A percentile compares a stretch with the other conserved stretches of the same genome.
phyloP scores from a whole-genome alignment of 1,140 invertebrate genomes.

The Lepidurus packardi region DNA sequence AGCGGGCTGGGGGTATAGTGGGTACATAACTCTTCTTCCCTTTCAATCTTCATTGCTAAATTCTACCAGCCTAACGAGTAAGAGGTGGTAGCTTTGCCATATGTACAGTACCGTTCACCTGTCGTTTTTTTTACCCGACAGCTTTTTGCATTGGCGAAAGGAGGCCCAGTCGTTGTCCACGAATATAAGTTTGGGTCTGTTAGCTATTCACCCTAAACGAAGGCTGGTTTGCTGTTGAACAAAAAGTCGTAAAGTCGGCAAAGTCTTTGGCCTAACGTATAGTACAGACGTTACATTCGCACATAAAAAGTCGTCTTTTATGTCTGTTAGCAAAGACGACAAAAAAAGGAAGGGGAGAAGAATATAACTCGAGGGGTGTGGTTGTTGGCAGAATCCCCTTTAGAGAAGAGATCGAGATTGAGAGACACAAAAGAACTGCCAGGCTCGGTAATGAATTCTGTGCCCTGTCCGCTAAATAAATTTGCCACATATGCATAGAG shows the following conservation, averaged over 20 bases:
- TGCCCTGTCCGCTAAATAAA: conserved; percentile 14
- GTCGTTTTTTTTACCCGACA: neutral
- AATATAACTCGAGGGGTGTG: conserved; percentile 3
- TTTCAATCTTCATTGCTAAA: neutral
- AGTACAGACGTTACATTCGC: neutral
- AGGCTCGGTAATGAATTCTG: conserved; percentile 8
- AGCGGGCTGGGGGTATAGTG: too few relatives aligned
- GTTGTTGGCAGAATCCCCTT: neutral
- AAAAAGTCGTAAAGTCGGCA: neutral
- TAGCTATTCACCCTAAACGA: neutral
- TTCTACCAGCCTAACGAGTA: neutral
- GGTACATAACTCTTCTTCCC: too few relatives aligned
- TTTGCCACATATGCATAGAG: neutral
- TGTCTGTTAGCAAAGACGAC: neutral
- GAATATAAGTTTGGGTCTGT: neutral
- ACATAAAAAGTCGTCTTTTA: conserved; percentile 14
- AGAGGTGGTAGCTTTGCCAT: neutral
- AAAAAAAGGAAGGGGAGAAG: neutral
- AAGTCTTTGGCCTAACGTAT: neutral
- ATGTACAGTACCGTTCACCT: neutral
- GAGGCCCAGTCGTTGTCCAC: neutral
- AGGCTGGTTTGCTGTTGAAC: neutral
- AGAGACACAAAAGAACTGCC: neutral
- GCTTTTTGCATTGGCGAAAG: neutral
- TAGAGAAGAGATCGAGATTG: neutral